Evolutionary conservation across 1,140 invertebrate genomes (phyloP).

Genomic region (Nymphalis io): DNA sequence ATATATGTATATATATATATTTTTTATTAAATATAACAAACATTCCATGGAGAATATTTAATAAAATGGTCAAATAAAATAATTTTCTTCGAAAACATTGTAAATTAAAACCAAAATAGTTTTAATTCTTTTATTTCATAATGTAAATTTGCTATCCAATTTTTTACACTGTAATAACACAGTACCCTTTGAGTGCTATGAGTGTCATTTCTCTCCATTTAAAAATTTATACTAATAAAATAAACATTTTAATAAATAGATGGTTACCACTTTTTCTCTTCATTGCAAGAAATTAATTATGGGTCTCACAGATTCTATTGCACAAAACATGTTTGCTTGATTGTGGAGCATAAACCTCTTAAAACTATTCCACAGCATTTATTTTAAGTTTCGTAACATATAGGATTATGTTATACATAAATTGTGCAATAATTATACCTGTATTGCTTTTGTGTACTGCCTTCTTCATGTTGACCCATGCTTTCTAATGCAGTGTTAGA

Average conservation of each 20-base stretch:
- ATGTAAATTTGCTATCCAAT: too few relatives aligned
- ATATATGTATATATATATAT: too few relatives aligned
- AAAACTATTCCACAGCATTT: slow-evolving; percentile 2
- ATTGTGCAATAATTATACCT: slow-evolving; percentile 16
- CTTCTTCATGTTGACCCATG: slow-evolving; percentile 18
- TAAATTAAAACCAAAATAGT: too few relatives aligned
- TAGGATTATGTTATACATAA: background rate
- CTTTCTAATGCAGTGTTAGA: slow-evolving; percentile 20
- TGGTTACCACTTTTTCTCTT: background rate
- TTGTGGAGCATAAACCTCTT: background rate
- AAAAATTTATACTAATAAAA: too few relatives aligned
- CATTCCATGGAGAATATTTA: too few relatives aligned
- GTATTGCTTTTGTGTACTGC: slow-evolving; percentile 20
- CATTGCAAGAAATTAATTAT: slow-evolving; percentile 5
- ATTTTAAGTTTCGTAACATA: slow-evolving; percentile 7
- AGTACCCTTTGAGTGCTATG: too few relatives aligned
- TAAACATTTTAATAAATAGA: background rate
- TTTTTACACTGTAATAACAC: too few relatives aligned
- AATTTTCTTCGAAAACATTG: too few relatives aligned
- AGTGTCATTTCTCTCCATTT: too few relatives aligned
- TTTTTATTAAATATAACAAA: too few relatives aligned
- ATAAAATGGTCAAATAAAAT: too few relatives aligned
- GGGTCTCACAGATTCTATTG: slow-evolving; percentile 20
- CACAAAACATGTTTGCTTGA: slow-evolving; percentile 17
- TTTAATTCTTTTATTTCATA: too few relatives aligned